Evolutionary conservation across 2,113 vertebrate species (phyloP).

Genomic region (Nettapus auritus): DNA sequence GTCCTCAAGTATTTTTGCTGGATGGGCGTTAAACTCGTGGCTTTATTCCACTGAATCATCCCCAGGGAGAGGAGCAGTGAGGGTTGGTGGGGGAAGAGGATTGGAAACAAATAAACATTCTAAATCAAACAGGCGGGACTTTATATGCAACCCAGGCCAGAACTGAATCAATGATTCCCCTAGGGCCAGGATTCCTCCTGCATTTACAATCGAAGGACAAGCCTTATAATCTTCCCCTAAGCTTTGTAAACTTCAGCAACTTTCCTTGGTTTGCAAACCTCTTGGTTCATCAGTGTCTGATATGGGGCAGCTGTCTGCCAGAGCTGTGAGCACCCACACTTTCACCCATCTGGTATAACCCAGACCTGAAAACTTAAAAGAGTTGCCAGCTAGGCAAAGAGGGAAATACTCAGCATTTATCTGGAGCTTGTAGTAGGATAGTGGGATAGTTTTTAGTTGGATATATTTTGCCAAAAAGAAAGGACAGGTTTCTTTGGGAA

Average conservation of each 20-base stretch:
- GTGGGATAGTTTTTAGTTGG: not conserved
- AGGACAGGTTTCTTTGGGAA: not conserved
- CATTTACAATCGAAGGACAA: constrained; percentile 2
- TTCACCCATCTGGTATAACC: not conserved
- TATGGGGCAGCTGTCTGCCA: not conserved
- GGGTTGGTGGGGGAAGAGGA: not conserved
- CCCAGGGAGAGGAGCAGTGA: not conserved
- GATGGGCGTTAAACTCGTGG: not conserved
- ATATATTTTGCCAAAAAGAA: not conserved
- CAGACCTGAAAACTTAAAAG: not conserved
- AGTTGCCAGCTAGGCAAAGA: not conserved
- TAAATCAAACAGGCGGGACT: constrained; percentile 24
- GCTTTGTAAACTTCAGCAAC: not conserved
- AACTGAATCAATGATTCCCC: not conserved
- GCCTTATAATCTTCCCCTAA: not conserved
- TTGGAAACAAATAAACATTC: constrained; percentile 30
- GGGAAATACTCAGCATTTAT: not conserved
- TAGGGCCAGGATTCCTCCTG: not conserved
- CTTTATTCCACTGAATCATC: constrained; percentile 7
- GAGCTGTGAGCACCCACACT: not conserved
- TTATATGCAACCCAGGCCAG: not conserved
- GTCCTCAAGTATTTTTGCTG: constrained; percentile 32
- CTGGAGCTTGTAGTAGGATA: not conserved
- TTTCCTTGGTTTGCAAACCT: not conserved
- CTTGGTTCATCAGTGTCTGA: not conserved